phyloP scores from a whole-genome alignment of 2,888 invertebrate genomes.

The Elegia similella region DNA sequence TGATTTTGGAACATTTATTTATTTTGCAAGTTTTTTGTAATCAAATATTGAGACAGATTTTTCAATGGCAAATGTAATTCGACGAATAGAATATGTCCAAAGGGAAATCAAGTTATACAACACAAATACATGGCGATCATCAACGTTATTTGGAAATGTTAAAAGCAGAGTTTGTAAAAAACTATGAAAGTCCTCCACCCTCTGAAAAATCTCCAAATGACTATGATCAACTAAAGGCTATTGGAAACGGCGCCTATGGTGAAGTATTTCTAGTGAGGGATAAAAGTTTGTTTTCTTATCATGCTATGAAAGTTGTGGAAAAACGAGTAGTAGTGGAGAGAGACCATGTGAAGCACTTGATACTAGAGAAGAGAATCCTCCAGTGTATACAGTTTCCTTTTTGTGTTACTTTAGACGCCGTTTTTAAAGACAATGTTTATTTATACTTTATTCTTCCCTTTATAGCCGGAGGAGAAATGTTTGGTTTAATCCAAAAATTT shows the following conservation, averaged over 20 bases:
- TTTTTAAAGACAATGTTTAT: slow-evolving; percentile 92
- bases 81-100: slow-evolving; percentile 52
- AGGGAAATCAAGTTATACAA: slow-evolving; percentile 45
- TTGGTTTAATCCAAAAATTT: slow-evolving; percentile 85
- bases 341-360: slow-evolving; percentile 93
- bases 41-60: slow-evolving; percentile 20
- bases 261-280: slow-evolving; percentile 89
- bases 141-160: slow-evolving; percentile 57
- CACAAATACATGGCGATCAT: slow-evolving; percentile 58
- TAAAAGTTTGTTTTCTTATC: slow-evolving; percentile 83
- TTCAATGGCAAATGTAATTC: slow-evolving; percentile 44
- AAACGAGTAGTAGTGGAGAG: slow-evolving; percentile 92
- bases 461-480: slow-evolving; percentile 92
- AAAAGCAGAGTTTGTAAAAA: slow-evolving; percentile 56
- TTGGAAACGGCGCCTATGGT: slow-evolving; percentile 95
- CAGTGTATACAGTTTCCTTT: slow-evolving; percentile 93
- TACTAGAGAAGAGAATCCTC: slow-evolving; percentile 93
- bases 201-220: slow-evolving; percentile 65
- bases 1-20: neutral
- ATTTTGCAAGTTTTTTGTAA: neutral
- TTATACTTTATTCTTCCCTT: slow-evolving; percentile 93
- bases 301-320: slow-evolving; percentile 94
- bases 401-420: slow-evolving; percentile 88
- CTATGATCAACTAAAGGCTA: slow-evolving; percentile 87
- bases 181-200: slow-evolving; percentile 34